phyloP scores from a whole-genome alignment of 2,113 vertebrate genomes.

The Chloropsis cyanopogon region DNA sequence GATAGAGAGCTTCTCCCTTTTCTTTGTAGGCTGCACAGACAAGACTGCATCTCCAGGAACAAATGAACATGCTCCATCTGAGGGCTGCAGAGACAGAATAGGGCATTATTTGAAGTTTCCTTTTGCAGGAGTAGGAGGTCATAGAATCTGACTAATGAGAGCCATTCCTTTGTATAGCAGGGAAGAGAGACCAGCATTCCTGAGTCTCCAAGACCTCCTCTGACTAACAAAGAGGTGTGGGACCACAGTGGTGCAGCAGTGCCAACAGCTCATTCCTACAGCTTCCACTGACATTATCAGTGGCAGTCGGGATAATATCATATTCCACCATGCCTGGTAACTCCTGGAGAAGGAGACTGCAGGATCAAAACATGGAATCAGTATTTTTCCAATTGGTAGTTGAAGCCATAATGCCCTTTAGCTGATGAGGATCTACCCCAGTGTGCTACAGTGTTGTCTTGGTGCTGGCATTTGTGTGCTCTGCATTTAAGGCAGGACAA shows the following conservation, averaged over 20 bases:
- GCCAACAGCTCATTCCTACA: background rate
- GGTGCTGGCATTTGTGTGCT: background rate
- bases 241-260: accelerated
- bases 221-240: background rate
- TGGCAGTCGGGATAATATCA: background rate
- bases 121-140: background rate
- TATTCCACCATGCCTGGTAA: background rate
- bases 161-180: background rate
- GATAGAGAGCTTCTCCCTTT: background rate
- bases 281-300: background rate
- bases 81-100: background rate
- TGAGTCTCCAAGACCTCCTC: background rate
- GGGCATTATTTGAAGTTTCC: background rate
- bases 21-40: background rate
- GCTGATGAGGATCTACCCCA: background rate
- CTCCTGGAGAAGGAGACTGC: background rate
- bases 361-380: background rate
- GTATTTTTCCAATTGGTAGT: background rate
- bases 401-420: background rate
- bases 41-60: background rate
- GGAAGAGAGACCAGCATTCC: background rate
- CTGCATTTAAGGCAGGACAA: background rate
- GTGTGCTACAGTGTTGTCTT: background rate
- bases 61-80: background rate
- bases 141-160: background rate